phyloP scores from a whole-genome alignment of 2,797 vertebrate species.

The Phoxinus dragarum region DNA sequence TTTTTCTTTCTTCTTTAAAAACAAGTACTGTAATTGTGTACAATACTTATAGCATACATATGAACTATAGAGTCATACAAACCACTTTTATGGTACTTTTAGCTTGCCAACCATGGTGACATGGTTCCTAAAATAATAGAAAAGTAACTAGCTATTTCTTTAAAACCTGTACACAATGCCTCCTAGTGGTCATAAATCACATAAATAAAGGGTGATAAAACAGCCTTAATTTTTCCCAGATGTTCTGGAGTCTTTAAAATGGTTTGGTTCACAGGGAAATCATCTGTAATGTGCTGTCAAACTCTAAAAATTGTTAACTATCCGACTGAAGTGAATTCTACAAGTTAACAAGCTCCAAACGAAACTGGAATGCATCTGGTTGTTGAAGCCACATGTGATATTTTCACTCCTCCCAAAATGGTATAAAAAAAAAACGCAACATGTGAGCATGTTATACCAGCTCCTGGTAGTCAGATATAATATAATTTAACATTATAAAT shows the following conservation, averaged over 20 bases:
- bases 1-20: not conserved
- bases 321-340: not conserved
- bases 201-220: not conserved
- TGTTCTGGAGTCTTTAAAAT: not conserved
- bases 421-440: not conserved
- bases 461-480: not conserved
- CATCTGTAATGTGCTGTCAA: not conserved
- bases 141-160: not conserved
- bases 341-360: not conserved
- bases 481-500: not conserved
- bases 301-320: not conserved
- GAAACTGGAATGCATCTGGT: not conserved
- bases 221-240: not conserved
- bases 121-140: not conserved
- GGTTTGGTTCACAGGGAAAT: not conserved
- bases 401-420: not conserved
- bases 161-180: not conserved
- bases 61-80: not conserved
- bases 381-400: not conserved
- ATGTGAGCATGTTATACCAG: not conserved
- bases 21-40: not conserved
- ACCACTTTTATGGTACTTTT: not conserved
- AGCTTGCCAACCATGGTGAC: not conserved
- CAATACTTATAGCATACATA: not conserved
- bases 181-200: slow-evolving; percentile 1